These are phyloP conservation scores for Contarinia nasturtii DNA, from an alignment of 1,140 invertebrate genomes.

Conservation along the genomic window DNA sequence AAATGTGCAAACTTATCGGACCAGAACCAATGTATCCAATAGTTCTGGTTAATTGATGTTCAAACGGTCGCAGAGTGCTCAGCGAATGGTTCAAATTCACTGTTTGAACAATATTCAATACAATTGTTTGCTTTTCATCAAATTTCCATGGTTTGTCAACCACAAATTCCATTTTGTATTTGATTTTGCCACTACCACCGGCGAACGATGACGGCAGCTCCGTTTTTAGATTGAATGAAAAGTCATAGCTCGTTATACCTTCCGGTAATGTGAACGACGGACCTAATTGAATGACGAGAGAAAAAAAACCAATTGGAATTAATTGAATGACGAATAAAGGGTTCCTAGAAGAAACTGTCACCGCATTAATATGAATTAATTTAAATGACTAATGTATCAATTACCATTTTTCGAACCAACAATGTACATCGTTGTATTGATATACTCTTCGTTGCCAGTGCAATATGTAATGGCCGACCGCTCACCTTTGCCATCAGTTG, in stretches of 20 bases:
- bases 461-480: slow-evolving; percentile 16
- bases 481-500: slow-evolving; percentile 12
- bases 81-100: slow-evolving; percentile 12
- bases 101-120: slow-evolving; percentile 16
- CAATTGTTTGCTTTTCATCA: slow-evolving; percentile 18
- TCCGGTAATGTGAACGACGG: slow-evolving; percentile 6
- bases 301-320: neutral
- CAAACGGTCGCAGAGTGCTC: slow-evolving; percentile 11
- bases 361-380: neutral
- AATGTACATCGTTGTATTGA: slow-evolving; percentile 15
- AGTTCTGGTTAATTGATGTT: slow-evolving; percentile 12
- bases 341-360: neutral
- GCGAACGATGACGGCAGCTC: slow-evolving; percentile 17
- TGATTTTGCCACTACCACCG: slow-evolving; percentile 19
- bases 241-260: slow-evolving; percentile 18
- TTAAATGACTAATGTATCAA: neutral
- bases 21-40: slow-evolving; percentile 16
- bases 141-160: slow-evolving; percentile 20
- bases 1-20: slow-evolving; percentile 17
- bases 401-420: slow-evolving; percentile 15
- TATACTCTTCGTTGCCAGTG: slow-evolving; percentile 21
- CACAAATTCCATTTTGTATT: slow-evolving; percentile 21
- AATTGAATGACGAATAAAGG: neutral
- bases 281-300: neutral
- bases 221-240: slow-evolving; percentile 12